Conservation (phyloP, 2,113 vertebrate genomes). For the Aramus guarauna region DNA sequence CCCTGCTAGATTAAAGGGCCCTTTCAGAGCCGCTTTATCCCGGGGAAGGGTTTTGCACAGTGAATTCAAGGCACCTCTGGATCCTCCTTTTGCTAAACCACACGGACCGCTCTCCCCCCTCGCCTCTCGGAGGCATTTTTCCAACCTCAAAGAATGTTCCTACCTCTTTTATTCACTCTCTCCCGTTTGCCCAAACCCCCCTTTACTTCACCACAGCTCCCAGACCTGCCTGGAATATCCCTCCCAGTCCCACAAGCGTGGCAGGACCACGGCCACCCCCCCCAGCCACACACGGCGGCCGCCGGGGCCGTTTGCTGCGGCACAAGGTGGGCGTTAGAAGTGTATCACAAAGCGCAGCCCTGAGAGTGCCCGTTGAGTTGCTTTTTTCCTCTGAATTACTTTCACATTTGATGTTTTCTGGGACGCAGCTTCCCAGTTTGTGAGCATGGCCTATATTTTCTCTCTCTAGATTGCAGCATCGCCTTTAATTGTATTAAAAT, state of each 20-base stretch:
- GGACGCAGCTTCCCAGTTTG: not conserved
- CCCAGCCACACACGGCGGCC: not conserved
- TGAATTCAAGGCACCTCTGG: not conserved
- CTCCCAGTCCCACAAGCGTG: not conserved
- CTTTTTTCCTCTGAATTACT: not conserved
- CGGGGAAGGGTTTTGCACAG: not conserved
- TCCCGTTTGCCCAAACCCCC: not conserved
- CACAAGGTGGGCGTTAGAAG: fast-evolving
- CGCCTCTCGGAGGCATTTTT: not conserved
- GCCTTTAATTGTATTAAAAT: not conserved
- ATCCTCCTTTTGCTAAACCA: not conserved
- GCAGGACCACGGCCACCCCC: fast-evolving
- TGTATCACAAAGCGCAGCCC: fast-evolving
- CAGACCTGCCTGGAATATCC: not conserved
- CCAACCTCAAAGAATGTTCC: not conserved
- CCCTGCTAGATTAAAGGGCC: not conserved
- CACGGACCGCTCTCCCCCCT: not conserved
- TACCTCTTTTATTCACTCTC: not conserved
- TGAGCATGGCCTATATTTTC: not conserved
- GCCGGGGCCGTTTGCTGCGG: fast-evolving
- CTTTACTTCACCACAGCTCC: not conserved
- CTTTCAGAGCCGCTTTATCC: not conserved
- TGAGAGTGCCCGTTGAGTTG: not conserved
- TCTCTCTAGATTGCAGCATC: not conserved
- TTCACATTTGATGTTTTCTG: constrained; percentile 1